Evolutionary conservation across 2,113 vertebrate species (phyloP).

Genomic region (Prunella fulvescens): DNA sequence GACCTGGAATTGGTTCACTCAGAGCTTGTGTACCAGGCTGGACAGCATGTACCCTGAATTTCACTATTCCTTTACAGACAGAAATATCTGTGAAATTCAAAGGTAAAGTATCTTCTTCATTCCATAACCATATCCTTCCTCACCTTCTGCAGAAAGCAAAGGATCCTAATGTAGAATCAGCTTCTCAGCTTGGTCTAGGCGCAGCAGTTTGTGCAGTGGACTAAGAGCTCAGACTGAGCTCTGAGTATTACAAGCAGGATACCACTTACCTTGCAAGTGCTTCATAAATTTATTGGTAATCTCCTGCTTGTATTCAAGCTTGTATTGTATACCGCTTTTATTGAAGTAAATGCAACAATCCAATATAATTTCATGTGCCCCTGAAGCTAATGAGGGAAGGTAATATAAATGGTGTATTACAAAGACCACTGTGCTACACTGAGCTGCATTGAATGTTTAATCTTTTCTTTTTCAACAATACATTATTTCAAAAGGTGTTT

Average conservation of each 20-base stretch:
- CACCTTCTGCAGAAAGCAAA: not conserved
- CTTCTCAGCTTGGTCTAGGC: not conserved
- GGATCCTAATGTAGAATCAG: not conserved
- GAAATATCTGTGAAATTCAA: not conserved
- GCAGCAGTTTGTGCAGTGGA: not conserved
- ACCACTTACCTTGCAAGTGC: not conserved
- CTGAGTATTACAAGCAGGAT: not conserved
- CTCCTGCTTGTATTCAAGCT: not conserved
- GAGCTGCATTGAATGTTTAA: not conserved
- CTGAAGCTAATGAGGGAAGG: not conserved
- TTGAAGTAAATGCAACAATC: not conserved
- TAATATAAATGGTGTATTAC: not conserved
- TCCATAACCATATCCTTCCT: not conserved
- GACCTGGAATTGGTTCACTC: not conserved
- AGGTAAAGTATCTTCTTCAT: not conserved
- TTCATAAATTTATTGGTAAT: not conserved
- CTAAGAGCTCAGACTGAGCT: not conserved
- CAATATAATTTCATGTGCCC: not conserved
- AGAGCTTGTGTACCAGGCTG: not conserved
- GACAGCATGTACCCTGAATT: not conserved
- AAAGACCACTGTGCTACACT: not conserved
- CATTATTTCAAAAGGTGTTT: not conserved
- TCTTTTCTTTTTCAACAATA: not conserved
- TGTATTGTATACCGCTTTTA: not conserved
- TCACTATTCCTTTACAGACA: not conserved